Base-by-base conservation (phyloP, 2,797 vertebrate genomes). In the Leucoraja ocellata region DNA sequence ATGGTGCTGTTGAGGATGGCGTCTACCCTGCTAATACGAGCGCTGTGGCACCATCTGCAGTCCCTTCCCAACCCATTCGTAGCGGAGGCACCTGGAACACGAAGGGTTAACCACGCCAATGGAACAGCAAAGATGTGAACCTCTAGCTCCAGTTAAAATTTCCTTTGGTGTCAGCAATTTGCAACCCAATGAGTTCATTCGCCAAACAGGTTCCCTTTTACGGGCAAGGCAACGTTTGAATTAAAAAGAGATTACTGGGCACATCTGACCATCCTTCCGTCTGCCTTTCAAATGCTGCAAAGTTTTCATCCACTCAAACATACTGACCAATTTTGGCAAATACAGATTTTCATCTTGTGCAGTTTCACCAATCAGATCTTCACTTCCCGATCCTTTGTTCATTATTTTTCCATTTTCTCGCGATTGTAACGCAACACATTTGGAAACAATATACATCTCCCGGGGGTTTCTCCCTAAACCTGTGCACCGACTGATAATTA, bases 141-240 rank as follows among this genome's bases (percentile, higher is more conserved):
- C n/a, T 54, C 46, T 0, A 54, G 32, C 61, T 88, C 32, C 32
- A 63, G 54, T 84, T 61, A 65, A 14, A 86, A 63, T 86, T 86
- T 86, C 58, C 28, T 6, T 86, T 86, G 83, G 84, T 16, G 13
- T 63, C 16, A 63, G 81, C 46, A 86, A 58, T 86, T 86, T 86
- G 63, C n/a, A 86, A n/a, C 83, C 84, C 84, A 32, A 68, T 32
- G 1, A 68, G 84, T 88, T 32, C 39, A 88, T 88, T 88, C n/a
- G 68, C n/a, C 84, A 88, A 63, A 88, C 84, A 36, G 84, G 84
- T 36, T 88, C 63, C n/a, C 61, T 88, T 68, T 88, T 68, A 88
- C 65, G 32, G 84, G n/a, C n/a, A 88, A 88, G 84, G 36, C 65
- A 88, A 88, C 32, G 16, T 18, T 68, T 88, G 84, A 68, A 88